Percentiles rank a stretch among this genome's conserved stretches.
Evolutionary conservation across 2,113 vertebrate genomes (phyloP).

Genomic region (Ursus arctos): DNA sequence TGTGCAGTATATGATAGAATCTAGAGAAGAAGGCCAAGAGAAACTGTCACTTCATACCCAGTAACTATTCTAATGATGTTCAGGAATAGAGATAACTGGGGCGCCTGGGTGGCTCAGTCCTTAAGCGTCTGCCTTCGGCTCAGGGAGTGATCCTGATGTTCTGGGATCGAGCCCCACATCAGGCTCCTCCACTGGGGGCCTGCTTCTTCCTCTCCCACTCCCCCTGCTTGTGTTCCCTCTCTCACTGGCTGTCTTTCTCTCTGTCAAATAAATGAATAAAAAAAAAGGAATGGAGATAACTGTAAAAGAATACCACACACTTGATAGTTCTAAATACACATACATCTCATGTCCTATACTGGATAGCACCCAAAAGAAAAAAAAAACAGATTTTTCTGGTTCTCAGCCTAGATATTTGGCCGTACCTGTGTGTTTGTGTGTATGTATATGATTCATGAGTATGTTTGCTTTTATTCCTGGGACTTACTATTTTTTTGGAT

Average conservation of each 20-base stretch:
- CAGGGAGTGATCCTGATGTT: too few relatives aligned
- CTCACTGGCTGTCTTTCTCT: too few relatives aligned
- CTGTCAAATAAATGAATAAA: too few relatives aligned
- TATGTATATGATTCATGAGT: neutral
- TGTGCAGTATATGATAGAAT: neutral
- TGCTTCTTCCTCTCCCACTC: too few relatives aligned
- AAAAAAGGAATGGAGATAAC: neutral
- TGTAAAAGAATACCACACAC: neutral
- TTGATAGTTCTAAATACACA: neutral
- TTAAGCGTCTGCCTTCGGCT: too few relatives aligned
- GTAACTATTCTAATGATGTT: neutral
- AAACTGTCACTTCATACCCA: slow-evolving; percentile 33
- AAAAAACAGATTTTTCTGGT: neutral
- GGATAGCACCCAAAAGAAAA: neutral
- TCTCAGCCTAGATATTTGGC: neutral
- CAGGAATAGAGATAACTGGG: neutral
- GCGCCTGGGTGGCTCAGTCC: too few relatives aligned
- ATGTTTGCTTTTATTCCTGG: neutral
- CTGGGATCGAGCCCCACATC: too few relatives aligned
- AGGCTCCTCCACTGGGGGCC: too few relatives aligned
- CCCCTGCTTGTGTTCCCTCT: too few relatives aligned
- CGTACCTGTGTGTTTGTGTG: neutral
- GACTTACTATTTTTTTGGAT: neutral
- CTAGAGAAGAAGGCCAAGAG: neutral
- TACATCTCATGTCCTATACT: neutral